Evolutionary conservation across 2,113 vertebrate genomes (phyloP), one percentile per base, ranked within the genome.

Genomic region (Poeciliopsis retropinna): DNA sequence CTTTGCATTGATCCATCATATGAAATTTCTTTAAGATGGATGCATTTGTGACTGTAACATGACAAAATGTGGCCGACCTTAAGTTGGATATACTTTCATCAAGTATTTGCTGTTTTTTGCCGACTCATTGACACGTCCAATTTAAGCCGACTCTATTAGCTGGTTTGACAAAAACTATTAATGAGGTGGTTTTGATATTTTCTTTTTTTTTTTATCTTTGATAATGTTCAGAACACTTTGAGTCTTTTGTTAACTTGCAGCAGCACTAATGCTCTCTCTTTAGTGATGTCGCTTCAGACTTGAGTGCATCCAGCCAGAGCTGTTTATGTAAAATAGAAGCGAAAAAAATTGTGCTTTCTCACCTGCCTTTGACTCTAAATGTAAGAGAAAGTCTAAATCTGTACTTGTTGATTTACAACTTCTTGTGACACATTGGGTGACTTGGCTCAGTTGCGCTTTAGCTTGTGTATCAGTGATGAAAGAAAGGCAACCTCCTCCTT

Each of bases 401-500:
- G 86, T 79, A 67, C 76, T 82, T 82, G 84, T 90, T 82, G 87
- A 90, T 79, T 79, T 88, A 72, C 91, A 92, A 94, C 93, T 91
- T 93, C 93, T 92, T 90, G 80, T 78, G 82, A 86, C 86, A 91
- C 78, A 80, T 91, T 87, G 87, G 72, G 88, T 77, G 83, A 89
- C 85, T 89, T 73, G 87, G 87, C 88, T 81, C 82, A 88, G 83
- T 84, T 91, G 75, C 79, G 84, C 75, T 86, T 84, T 77, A 89
- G 85, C 87, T 75, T 92, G 84, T 92, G 92, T 94, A 94, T 95
- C 91, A 95, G 94, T 94, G 94, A 94, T 94, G 81, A 80, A 94
- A 92, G 87, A 94, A 94, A 93, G 88, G 80, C 83, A 76, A 74
- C 82, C 85, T 78, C 71, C 82, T 80, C 82, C 85, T 74, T 76